Conservation (phyloP, 2,888 invertebrate genomes). For the Tanypteryx hageni region DNA sequence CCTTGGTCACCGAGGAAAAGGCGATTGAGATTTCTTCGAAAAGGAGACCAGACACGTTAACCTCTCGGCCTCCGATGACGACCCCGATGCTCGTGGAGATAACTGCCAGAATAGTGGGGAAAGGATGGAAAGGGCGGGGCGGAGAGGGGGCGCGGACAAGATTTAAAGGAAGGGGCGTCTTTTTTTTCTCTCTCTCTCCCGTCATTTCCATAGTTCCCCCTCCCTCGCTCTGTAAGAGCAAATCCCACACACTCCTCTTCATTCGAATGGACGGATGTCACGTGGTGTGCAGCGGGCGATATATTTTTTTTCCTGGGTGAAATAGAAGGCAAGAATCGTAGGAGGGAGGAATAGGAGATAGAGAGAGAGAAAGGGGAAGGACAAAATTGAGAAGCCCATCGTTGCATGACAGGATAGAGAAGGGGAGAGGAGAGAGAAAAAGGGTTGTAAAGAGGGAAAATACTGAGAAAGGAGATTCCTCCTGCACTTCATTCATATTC, state of each 20-base stretch:
- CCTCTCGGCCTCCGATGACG: background rate
- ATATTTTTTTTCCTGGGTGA: background rate
- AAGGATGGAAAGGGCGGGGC: no score
- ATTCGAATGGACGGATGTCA: constrained; percentile 39
- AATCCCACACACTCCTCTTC: background rate
- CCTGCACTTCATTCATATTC: constrained; percentile 27
- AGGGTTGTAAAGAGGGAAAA: background rate
- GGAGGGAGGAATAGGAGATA: background rate
- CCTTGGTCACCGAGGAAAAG: background rate
- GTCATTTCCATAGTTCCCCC: constrained; percentile 9
- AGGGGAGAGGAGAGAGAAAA: background rate
- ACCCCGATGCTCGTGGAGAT: background rate
- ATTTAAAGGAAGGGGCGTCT: background rate
- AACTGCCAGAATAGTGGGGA: background rate
- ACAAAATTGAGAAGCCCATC: background rate
- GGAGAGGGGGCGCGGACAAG: background rate
- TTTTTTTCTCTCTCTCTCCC: background rate
- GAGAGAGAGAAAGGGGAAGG: background rate
- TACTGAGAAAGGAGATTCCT: background rate
- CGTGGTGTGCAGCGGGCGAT: background rate
- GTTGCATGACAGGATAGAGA: background rate
- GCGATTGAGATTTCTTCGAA: constrained; percentile 25
- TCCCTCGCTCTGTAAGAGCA: background rate
- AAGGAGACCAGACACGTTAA: background rate
- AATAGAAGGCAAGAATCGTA: background rate